These are phyloP conservation scores for Pollachius pollachius DNA, from an alignment of 2,113 vertebrate species.

Conservation along the genomic window DNA sequence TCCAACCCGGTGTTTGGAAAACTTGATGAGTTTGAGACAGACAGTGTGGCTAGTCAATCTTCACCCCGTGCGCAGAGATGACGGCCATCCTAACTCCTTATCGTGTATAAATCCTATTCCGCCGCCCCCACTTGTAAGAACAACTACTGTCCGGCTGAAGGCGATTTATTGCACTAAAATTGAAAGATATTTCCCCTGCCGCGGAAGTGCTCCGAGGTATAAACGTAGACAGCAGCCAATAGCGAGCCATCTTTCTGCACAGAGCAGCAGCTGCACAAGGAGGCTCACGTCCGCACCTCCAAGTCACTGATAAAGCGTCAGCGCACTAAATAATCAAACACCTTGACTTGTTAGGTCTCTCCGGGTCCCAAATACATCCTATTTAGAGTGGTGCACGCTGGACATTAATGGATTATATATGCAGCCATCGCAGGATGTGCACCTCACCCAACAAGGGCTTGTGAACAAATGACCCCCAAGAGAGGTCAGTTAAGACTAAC, in stretches of 20 bases:
- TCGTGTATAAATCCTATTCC: background rate
- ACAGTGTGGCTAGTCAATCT: background rate
- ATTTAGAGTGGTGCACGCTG: too few species aligned
- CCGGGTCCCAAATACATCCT: too few species aligned
- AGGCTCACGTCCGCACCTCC: conserved; percentile 5
- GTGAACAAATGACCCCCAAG: too few species aligned
- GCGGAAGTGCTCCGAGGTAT: conserved; percentile 13
- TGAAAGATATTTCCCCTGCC: conserved; percentile 1
- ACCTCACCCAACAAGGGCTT: too few species aligned
- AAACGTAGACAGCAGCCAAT: conserved; percentile 20
- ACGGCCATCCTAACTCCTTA: conserved; percentile 3
- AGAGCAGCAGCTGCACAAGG: conserved; percentile 21
- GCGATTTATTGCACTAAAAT: conserved; percentile 16
- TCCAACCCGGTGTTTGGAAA: background rate
- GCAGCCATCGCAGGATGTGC: too few species aligned
- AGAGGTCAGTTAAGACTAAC: too few species aligned
- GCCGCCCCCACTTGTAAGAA: background rate
- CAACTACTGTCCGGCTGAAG: background rate
- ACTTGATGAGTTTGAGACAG: background rate
- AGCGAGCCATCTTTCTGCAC: conserved; percentile 6
- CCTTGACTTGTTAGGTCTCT: too few species aligned
- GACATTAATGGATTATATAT: too few species aligned
- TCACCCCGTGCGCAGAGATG: background rate
- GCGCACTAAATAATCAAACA: background rate
- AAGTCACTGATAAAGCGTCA: background rate